A percentile compares a stretch with the other conserved stretches of the same genome.
Conservation (phyloP, 30 jellyfish, hydroid and myxozoan species). For the Hydractinia echinata region DNA sequence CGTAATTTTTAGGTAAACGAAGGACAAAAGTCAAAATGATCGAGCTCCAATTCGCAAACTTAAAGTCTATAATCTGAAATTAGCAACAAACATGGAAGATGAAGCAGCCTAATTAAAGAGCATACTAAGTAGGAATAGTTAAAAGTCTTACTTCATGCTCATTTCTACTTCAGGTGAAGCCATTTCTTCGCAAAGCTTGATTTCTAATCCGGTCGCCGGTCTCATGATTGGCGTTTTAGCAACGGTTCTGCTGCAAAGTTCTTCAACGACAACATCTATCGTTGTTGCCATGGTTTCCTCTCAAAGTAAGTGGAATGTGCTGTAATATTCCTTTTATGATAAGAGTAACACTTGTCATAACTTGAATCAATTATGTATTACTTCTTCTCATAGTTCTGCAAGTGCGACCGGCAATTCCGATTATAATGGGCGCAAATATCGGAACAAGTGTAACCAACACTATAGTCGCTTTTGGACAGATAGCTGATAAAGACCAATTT, state of each 20-base stretch:
- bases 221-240: constrained; percentile 88
- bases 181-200: constrained; percentile 55
- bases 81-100: too few species aligned
- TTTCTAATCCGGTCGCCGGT: constrained; percentile 88
- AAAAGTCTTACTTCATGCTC: too few species aligned
- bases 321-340: too few species aligned
- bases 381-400: constrained; percentile 41
- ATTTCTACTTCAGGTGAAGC: constrained; percentile 51
- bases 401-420: constrained; percentile 76
- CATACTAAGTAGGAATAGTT: too few species aligned
- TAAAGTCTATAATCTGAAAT: too few species aligned
- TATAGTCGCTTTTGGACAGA: constrained; percentile 70
- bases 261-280: constrained; percentile 89
- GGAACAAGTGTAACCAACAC: constrained; percentile 93
- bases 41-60: too few species aligned
- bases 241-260: constrained; percentile 84
- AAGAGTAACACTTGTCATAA: too few species aligned
- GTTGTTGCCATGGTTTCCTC: constrained; percentile 94
- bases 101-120: too few species aligned
- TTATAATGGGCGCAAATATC: constrained; percentile 90
- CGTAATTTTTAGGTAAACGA: too few species aligned
- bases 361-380: too few species aligned
- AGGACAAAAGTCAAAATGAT: too few species aligned
- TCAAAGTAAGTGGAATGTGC: constrained; percentile 45
- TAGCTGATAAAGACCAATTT: constrained; percentile 69